Conservation (phyloP, 2,797 vertebrate species). For the Hypotaenidia okinawae region DNA sequence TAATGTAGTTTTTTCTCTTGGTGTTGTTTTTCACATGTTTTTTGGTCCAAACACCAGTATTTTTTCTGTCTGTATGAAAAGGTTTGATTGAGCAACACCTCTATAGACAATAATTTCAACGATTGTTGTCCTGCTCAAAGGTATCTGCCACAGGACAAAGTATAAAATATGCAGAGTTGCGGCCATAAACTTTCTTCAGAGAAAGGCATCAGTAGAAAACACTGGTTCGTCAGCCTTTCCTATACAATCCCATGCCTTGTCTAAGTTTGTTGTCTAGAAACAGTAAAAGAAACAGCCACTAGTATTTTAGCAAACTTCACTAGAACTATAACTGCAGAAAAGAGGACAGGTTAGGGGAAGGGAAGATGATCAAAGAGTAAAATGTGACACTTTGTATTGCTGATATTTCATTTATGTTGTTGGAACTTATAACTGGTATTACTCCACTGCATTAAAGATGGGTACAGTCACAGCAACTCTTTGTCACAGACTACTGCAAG, state of each 20-base stretch:
- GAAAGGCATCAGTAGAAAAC: not conserved
- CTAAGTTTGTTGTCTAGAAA: not conserved
- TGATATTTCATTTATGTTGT: not conserved
- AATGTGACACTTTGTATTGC: not conserved
- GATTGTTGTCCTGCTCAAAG: not conserved
- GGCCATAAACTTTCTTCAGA: not conserved
- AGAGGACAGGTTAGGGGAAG: not conserved
- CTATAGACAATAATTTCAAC: not conserved
- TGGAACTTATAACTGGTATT: not conserved
- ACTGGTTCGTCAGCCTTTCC: not conserved
- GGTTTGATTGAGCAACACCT: not conserved
- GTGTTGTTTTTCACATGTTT: fast-evolving
- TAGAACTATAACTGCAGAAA: not conserved
- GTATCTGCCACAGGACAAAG: not conserved
- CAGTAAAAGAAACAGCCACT: not conserved
- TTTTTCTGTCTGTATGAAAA: not conserved
- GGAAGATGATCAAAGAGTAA: not conserved
- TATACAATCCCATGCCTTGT: not conserved
- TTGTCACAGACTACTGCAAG: not conserved
- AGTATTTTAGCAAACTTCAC: not conserved
- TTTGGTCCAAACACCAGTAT: not conserved
- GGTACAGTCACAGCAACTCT: not conserved
- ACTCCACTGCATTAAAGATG: not conserved
- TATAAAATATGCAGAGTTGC: not conserved
- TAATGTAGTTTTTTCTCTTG: not conserved